Conservation (phyloP, 2,797 vertebrate genomes). For the Gephyroberyx darwinii region DNA sequence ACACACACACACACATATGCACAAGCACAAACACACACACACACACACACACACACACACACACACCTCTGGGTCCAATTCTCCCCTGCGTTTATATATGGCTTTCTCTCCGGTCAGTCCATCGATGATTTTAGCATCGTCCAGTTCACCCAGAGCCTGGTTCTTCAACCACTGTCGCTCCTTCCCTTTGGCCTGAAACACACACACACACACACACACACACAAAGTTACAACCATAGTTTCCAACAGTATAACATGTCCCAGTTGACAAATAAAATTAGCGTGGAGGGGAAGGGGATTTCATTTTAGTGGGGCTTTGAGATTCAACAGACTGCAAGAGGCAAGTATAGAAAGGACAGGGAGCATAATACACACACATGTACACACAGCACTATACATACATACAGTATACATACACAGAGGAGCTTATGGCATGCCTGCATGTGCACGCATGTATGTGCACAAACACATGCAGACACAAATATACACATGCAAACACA, state of each 20-base stretch:
- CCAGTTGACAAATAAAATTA: neutral
- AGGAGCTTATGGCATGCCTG: too few species aligned
- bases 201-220: constrained; percentile 36
- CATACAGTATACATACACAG: too few species aligned
- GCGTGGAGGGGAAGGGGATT: neutral
- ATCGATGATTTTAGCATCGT: constrained; percentile 97
- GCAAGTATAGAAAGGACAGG: neutral
- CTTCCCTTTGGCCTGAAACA: constrained; percentile 94
- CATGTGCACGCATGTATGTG: too few species aligned
- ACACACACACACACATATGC: constrained; percentile 22
- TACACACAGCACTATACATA: neutral
- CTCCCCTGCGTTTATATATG: constrained; percentile 94
- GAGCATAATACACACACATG: neutral
- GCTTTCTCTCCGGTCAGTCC: constrained; percentile 95
- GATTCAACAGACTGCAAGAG: constrained; percentile 8
- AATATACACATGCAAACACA: too few species aligned
- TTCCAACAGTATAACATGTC: too few species aligned
- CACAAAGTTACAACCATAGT: constrained; percentile 1
- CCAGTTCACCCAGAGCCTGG: constrained; percentile 93
- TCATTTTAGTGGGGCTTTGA: constrained; percentile 14
- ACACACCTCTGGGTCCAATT: constrained; percentile 93
- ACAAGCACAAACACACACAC: constrained; percentile 75
- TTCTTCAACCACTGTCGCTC: constrained; percentile 97
- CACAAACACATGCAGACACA: too few species aligned
- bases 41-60: constrained; percentile 26